These are phyloP conservation scores for Mycetomoellerius zeteki DNA, from an alignment of 1,140 invertebrate genomes.

Conservation along the genomic window DNA sequence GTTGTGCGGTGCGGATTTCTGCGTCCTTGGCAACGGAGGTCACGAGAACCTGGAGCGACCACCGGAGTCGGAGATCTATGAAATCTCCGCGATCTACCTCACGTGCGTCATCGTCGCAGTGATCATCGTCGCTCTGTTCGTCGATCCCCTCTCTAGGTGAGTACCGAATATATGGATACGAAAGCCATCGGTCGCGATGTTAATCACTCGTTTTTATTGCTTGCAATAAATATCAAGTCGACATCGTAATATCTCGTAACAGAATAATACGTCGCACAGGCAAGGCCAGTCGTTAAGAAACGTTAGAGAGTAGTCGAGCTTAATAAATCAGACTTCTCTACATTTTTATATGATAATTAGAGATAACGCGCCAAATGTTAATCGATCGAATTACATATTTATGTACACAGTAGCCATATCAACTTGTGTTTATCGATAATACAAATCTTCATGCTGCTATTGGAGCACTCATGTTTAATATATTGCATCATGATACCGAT, in stretches of 20 bases:
- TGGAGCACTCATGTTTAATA: not conserved
- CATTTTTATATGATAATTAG: not conserved
- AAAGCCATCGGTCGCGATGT: not conserved
- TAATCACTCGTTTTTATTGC: conserved; percentile 33
- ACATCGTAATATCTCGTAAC: conserved; percentile 11
- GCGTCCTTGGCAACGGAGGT: conserved; percentile 89
- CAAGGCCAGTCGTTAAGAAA: conserved; percentile 5
- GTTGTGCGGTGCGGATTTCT: conserved; percentile 94
- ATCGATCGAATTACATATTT: conserved; percentile 32
- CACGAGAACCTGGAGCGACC: conserved; percentile 92
- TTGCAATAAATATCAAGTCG: not conserved
- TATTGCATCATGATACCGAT: not conserved
- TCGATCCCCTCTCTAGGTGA: conserved; percentile 96
- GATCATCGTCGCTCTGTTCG: conserved; percentile 94
- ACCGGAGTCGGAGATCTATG: conserved; percentile 94
- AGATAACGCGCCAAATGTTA: conserved; percentile 41
- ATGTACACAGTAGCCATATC: not conserved
- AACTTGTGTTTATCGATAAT: not conserved
- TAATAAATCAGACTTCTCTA: conserved; percentile 31
- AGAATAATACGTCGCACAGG: not conserved
- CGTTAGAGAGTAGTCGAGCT: not conserved
- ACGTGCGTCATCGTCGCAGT: conserved; percentile 94
- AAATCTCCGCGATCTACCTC: conserved; percentile 96
- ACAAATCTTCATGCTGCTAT: not conserved
- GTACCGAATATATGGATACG: conserved; percentile 28